Percentiles rank a stretch among this genome's conserved stretches.
Evolutionary conservation across 2,797 vertebrate genomes (phyloP).

Genomic region (Hydrophis major): DNA sequence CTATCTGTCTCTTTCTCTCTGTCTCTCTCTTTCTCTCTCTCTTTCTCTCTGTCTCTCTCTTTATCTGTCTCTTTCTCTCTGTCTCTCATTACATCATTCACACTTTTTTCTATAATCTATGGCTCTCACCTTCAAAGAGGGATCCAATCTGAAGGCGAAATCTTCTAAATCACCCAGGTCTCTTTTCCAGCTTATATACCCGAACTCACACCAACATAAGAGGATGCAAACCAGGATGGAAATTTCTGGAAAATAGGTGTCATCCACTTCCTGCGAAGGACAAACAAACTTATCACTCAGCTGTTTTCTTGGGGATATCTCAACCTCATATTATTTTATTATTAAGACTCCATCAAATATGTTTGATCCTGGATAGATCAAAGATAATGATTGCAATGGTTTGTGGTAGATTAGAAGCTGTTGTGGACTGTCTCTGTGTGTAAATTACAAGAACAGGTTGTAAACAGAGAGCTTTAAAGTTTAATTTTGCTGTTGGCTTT

Average conservation of each 20-base stretch:
- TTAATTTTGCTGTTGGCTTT: not conserved
- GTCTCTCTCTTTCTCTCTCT: too few relatives aligned
- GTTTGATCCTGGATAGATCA: not conserved
- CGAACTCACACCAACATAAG: not conserved
- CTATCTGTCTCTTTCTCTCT: too few relatives aligned
- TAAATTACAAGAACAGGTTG: not conserved
- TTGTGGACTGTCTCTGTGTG: not conserved
- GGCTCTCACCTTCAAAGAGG: not conserved
- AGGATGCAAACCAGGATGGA: not conserved
- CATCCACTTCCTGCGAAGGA: not conserved
- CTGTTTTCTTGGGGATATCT: not conserved
- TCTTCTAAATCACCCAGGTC: not conserved
- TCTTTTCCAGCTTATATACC: not conserved
- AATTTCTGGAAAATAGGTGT: not conserved
- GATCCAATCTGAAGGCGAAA: not conserved
- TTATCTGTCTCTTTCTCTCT: too few relatives aligned
- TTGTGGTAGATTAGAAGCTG: not conserved
- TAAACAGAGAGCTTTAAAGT: not conserved
- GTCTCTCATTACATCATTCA: not conserved
- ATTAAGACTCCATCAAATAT: not conserved
- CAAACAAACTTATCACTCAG: not conserved
- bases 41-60: too few relatives aligned
- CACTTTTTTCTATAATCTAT: not conserved
- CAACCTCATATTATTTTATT: not conserved
- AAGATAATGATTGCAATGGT: not conserved